Conservation (phyloP, 2,113 vertebrate genomes). For the Trinectes maculatus region DNA sequence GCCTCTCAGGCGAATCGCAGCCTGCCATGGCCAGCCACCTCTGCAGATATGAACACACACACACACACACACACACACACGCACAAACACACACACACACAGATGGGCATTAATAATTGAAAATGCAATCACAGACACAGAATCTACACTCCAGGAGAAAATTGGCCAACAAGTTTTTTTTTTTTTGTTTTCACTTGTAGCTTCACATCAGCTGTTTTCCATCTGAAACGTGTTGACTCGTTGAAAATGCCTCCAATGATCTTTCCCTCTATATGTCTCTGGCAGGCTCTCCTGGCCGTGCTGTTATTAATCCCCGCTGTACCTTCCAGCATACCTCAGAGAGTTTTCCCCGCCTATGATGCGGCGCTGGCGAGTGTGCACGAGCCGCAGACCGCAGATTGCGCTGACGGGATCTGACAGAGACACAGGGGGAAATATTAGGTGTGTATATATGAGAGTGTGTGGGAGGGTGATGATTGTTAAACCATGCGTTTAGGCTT, state of each 20-base stretch:
- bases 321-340: conserved; percentile 85
- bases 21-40: conserved; percentile 97
- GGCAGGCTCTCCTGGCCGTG: conserved; percentile 12
- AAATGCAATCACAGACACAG: background rate
- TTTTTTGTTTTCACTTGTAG: background rate
- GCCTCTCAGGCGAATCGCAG: conserved; percentile 89
- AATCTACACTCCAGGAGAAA: no score
- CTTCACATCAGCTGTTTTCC: conserved; percentile 32
- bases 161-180: no score
- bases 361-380: conserved; percentile 91
- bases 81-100: background rate
- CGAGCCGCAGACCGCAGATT: conserved; percentile 88
- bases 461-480: conserved; percentile 44
- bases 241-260: conserved; percentile 25
- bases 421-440: conserved; percentile 58
- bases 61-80: background rate
- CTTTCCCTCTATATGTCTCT: conserved; percentile 25
- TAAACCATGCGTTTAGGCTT: conserved; percentile 56
- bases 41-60: conserved; percentile 66
- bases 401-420: conserved; percentile 83
- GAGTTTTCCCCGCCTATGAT: conserved; percentile 97
- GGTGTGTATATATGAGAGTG: conserved; percentile 32
- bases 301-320: conserved; percentile 41
- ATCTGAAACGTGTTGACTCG: conserved; percentile 4
- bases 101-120: background rate